A percentile compares a stretch with the other conserved stretches of the same genome.
phyloP scores from a whole-genome alignment of 2,113 vertebrate genomes.

The Calyptomena viridis region DNA sequence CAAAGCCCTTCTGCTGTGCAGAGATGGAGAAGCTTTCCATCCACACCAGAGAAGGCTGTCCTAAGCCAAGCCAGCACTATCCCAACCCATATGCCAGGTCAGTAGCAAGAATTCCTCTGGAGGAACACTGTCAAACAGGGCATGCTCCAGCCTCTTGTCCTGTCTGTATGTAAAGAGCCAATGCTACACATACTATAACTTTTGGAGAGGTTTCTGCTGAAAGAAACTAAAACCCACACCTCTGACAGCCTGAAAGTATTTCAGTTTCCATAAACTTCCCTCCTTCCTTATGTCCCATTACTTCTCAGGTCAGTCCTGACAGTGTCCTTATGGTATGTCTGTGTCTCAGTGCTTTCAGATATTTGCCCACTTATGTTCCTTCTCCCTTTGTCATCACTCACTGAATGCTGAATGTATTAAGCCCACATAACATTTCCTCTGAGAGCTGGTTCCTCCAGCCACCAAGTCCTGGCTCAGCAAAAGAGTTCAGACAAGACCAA shows the following conservation, averaged over 20 bases:
- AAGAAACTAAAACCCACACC: neutral
- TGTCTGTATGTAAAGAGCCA: neutral
- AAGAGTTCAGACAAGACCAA: neutral
- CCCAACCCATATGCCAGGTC: neutral
- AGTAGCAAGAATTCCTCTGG: neutral
- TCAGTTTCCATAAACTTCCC: neutral
- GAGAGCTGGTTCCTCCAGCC: neutral
- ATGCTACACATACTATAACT: accelerated
- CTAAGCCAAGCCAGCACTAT: neutral
- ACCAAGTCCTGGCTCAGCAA: neutral
- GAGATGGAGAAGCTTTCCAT: neutral
- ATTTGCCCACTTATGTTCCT: neutral
- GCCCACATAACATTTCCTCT: neutral
- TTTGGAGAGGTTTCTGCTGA: neutral
- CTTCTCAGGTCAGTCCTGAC: neutral
- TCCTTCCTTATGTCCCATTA: neutral
- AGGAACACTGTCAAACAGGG: neutral
- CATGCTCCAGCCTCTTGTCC: neutral
- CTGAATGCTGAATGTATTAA: neutral
- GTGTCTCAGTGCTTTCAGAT: neutral
- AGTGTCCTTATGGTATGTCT: neutral
- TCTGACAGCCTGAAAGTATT: neutral
- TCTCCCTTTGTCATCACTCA: neutral
- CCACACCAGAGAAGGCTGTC: neutral
- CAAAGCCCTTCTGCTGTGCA: neutral